Evolutionary conservation across 2,888 invertebrate genomes (phyloP), one percentile per base, ranked within the genome.

Genomic region (Blera fallax): DNA sequence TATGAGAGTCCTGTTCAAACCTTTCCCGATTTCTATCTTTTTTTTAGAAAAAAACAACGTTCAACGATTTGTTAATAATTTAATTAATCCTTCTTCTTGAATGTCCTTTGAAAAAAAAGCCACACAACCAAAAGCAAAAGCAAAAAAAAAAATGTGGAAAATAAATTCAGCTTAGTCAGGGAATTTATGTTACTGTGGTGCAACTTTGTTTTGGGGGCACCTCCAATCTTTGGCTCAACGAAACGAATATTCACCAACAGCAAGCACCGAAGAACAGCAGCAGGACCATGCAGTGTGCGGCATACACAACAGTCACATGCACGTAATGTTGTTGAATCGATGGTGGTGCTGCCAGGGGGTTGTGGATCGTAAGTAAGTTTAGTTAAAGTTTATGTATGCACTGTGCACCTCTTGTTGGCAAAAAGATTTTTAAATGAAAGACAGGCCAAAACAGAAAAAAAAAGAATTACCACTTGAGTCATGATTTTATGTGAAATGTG

Each of bases 141-240:
- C 24, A 58, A 40, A 21, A 54, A 43, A 54, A 10, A 67, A 62
- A 43, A 56, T 70, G 11, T 37, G 34, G 32, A 72, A 72, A 85
- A 85, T 80, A 85, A 85, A 85, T 85, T 81, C 81, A 85, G 85
- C 85, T 85, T 85, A 85, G 81, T 85, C 81, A 85, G 60, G 56
- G 85, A 77, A 85, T 85, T 85, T 85, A 85, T 81, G 85, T 72
- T 81, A 81, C 40, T 77, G 72, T 72, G 65, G 81, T 76, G 76
- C 85, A 85, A 85, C 76, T 85, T 76, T 77, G 85, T 85, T 85
- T 85, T 77, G 85, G 85, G 85, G 81, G 81, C 81, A 85, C 76
- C 77, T 85, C 76, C 85, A 77, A 85, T 85, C 81, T 81, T 72
- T 27, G 58, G 56, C 65, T 54, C 56, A 73, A 52, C 37, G 45